These are phyloP conservation scores for Physeter macrocephalus DNA, from an alignment of 2,113 vertebrate genomes.

Conservation along the genomic window DNA sequence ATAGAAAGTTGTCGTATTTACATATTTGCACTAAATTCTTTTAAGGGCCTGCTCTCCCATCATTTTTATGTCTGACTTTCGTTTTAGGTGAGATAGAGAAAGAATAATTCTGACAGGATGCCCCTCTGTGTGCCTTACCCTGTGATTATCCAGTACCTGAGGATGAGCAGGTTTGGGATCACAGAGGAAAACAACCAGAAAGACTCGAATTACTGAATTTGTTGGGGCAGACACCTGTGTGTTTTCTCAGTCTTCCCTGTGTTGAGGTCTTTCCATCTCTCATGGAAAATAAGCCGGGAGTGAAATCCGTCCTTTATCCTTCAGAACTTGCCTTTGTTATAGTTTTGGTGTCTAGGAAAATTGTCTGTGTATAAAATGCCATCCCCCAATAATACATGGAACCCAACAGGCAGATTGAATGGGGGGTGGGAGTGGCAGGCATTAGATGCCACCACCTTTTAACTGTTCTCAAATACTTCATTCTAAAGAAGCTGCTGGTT, in stretches of 20 bases:
- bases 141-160: neutral
- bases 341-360: neutral
- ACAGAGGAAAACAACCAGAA: neutral
- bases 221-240: neutral
- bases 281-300: neutral
- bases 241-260: neutral
- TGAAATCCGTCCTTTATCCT: slow-evolving; percentile 10
- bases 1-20: neutral
- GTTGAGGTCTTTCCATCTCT: neutral
- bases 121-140: neutral
- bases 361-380: neutral
- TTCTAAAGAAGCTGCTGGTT: neutral
- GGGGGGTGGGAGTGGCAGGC: neutral
- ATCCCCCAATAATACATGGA: neutral
- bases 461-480: neutral
- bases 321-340: neutral
- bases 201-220: neutral
- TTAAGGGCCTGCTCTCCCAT: too few species aligned
- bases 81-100: neutral
- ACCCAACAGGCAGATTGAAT: neutral
- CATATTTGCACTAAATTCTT: neutral
- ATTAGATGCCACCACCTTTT: neutral
- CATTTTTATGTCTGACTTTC: neutral
- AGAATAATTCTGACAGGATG: neutral
- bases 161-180: neutral